Conservation (phyloP, 2,113 vertebrate species). For the Ailurus styani region DNA sequence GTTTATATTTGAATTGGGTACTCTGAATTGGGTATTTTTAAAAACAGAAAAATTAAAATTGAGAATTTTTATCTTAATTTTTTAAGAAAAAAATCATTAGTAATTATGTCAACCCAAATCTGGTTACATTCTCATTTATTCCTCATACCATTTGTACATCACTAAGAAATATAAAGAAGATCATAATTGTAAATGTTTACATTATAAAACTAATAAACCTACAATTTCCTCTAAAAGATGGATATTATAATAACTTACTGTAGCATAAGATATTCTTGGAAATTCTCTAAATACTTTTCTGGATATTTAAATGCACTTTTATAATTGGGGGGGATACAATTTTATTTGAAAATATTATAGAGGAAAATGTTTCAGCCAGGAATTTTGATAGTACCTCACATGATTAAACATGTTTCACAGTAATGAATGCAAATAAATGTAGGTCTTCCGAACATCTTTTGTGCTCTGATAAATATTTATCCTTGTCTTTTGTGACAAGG, state of each 20-base stretch:
- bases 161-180: neutral
- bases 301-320: neutral
- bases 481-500: neutral
- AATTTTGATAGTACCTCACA: neutral
- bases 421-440: conserved; percentile 15
- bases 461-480: conserved; percentile 9
- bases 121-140: neutral
- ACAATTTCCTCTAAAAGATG: neutral
- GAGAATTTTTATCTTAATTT: neutral
- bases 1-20: neutral
- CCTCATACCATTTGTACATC: neutral
- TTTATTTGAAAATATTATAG: conserved; percentile 29
- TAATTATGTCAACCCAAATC: neutral
- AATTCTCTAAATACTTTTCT: neutral
- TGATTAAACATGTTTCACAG: neutral
- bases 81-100: neutral
- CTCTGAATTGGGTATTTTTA: neutral
- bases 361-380: neutral
- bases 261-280: neutral
- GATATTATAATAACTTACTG: neutral
- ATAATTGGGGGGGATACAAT: neutral
- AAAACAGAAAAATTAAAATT: neutral
- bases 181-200: neutral
- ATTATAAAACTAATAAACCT: neutral
- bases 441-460: neutral